These are phyloP conservation scores for Menura novaehollandiae DNA, from an alignment of 2,113 vertebrate genomes.

Conservation along the genomic window DNA sequence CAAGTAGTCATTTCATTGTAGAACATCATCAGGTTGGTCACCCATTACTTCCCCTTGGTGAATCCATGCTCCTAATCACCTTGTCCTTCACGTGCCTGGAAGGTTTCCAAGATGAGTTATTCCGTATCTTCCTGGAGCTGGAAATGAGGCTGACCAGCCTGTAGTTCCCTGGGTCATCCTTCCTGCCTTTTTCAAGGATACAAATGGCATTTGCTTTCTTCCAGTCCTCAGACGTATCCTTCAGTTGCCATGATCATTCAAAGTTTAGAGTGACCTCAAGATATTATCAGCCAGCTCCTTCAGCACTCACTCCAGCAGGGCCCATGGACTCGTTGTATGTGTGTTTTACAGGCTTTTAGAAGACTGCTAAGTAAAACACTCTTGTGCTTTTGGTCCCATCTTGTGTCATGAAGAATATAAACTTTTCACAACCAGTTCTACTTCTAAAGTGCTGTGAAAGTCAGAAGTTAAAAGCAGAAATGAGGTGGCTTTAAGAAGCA, in stretches of 20 bases:
- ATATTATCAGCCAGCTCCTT: background rate
- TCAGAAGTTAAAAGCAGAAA: background rate
- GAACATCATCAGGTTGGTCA: too few relatives aligned
- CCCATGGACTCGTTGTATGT: background rate
- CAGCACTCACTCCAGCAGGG: background rate
- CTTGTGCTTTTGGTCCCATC: background rate
- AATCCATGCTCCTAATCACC: background rate
- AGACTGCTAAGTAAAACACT: background rate
- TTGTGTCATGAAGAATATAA: background rate
- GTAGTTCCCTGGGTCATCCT: background rate
- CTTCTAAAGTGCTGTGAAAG: background rate
- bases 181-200: background rate
- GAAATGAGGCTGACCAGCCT: background rate
- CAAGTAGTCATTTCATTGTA: background rate
- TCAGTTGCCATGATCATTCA: background rate
- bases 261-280: background rate
- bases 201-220: background rate
- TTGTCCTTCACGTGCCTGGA: background rate
- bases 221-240: background rate
- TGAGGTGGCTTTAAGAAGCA: background rate
- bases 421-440: background rate
- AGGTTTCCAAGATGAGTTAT: background rate
- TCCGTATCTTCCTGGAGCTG: background rate
- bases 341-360: background rate
- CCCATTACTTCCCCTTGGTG: background rate